Conservation (phyloP, 2,797 vertebrate genomes). For the Gallinago solitaria region DNA sequence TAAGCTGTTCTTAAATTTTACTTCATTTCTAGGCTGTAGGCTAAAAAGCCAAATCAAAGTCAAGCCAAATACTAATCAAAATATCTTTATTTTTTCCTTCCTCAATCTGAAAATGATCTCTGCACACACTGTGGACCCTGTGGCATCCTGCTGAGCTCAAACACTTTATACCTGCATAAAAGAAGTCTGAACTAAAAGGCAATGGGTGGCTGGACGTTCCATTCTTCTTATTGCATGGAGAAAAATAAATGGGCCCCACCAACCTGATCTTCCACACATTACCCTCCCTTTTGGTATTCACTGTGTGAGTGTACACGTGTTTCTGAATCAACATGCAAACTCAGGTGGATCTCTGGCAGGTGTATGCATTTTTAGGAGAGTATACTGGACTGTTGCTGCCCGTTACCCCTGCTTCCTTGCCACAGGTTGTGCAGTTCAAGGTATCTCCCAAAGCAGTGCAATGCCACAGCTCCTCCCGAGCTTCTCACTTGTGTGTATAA, state of each 20-base stretch:
- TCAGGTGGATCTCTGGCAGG: background rate
- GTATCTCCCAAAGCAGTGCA: background rate
- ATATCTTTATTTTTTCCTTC: background rate
- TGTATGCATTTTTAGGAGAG: background rate
- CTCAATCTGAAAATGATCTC: background rate
- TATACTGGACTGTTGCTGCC: fast-evolving
- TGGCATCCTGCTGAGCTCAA: background rate
- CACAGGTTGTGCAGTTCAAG: background rate
- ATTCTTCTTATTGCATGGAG: background rate
- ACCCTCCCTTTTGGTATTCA: background rate
- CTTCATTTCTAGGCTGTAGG: background rate
- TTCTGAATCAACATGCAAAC: background rate
- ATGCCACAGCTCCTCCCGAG: background rate
- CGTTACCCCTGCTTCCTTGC: background rate
- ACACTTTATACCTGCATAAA: background rate
- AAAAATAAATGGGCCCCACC: background rate
- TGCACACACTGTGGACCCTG: background rate
- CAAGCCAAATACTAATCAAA: background rate
- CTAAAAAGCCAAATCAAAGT: background rate
- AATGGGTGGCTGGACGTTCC: background rate
- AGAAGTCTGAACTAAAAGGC: background rate
- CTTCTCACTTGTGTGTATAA: background rate
- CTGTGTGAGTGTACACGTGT: background rate
- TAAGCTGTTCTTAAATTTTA: background rate
- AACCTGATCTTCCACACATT: background rate